These are phyloP conservation scores for Coranthus polyacanthus DNA, from an alignment of 2,797 vertebrate species.

Conservation along the genomic window DNA sequence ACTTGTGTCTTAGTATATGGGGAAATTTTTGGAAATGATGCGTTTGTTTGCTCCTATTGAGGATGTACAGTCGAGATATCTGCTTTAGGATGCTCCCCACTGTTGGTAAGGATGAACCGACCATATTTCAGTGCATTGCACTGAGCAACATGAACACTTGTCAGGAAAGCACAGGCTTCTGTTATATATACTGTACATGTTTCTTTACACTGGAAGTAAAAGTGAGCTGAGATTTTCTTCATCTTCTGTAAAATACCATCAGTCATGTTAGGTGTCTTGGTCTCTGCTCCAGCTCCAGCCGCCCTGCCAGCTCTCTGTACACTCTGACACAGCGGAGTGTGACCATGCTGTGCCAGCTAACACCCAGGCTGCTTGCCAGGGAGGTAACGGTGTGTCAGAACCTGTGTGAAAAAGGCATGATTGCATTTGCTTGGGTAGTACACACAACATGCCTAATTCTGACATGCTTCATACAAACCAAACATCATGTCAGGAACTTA, in stretches of 20 bases:
- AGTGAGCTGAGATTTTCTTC: background rate
- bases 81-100: no score
- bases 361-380: constrained; percentile 68
- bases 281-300: constrained; percentile 73
- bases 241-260: background rate
- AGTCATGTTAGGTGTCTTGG: constrained; percentile 55
- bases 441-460: background rate
- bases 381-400: constrained; percentile 67
- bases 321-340: constrained; percentile 49
- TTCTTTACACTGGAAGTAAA: background rate
- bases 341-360: constrained; percentile 57
- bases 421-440: constrained; percentile 5
- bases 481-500: background rate
- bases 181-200: no score
- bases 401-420: constrained; percentile 39
- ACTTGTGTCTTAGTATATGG: no score
- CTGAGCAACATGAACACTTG: no score
- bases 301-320: constrained; percentile 52
- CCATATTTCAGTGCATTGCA: no score
- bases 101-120: no score
- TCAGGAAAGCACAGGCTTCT: no score
- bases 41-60: no score
- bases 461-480: background rate
- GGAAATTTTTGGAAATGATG: no score
- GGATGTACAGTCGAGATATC: no score